Percentiles rank a stretch among this genome's conserved stretches.
Conservation (phyloP, 2,888 invertebrate species). For the Xylota sylvarum region DNA sequence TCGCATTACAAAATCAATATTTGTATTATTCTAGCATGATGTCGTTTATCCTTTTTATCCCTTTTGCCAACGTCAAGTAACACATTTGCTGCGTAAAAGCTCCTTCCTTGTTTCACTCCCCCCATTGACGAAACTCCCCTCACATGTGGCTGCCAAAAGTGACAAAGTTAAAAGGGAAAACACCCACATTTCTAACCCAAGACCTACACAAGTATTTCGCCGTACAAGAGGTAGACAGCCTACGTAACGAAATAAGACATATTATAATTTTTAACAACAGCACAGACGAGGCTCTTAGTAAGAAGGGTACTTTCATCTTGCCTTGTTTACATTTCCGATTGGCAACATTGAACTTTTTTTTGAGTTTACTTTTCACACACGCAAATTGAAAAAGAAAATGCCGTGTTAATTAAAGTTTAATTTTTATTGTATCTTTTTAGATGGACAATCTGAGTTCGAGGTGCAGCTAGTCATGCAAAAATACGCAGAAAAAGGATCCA, state of each 20-base stretch:
- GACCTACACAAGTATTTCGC: conserved; percentile 5
- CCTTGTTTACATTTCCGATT: conserved; percentile 29
- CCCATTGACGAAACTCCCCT: not conserved
- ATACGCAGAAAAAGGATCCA: conserved; percentile 90
- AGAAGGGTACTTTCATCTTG: not conserved
- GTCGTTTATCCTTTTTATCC: conserved; percentile 61
- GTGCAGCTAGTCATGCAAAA: conserved; percentile 89
- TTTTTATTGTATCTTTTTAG: conserved; percentile 78
- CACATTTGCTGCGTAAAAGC: conserved; percentile 42
- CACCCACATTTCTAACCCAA: conserved; percentile 7
- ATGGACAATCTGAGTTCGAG: conserved; percentile 86
- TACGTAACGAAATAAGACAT: conserved; percentile 43
- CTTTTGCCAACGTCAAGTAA: conserved; percentile 37
- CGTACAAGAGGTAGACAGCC: conserved; percentile 14
- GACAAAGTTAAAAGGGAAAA: conserved; percentile 40
- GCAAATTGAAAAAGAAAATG: not conserved
- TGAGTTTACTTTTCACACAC: not conserved
- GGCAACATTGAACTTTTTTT: conserved; percentile 20
- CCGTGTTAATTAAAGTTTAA: not conserved
- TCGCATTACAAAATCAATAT: conserved; percentile 75
- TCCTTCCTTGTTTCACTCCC: not conserved
- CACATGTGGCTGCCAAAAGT: conserved; percentile 48
- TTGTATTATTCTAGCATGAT: conserved; percentile 64
- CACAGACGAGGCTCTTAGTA: not conserved
- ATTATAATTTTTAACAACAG: conserved; percentile 27